Conservation (phyloP, 2,113 vertebrate genomes). For the Lontra canadensis region DNA sequence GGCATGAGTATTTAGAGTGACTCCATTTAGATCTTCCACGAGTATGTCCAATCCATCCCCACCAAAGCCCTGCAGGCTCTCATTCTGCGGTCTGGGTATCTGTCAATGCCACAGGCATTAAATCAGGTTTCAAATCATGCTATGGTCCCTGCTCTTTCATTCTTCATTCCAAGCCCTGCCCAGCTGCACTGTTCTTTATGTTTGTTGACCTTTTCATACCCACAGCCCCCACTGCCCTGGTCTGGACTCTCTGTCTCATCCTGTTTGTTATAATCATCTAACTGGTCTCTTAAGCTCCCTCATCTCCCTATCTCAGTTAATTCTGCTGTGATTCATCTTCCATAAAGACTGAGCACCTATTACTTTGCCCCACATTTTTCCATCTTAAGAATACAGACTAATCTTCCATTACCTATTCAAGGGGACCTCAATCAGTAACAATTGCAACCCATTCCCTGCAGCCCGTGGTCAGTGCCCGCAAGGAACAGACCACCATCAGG, state of each 20-base stretch:
- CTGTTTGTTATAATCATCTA: neutral
- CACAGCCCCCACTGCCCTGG: rapidly evolving
- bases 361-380: neutral
- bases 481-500: neutral
- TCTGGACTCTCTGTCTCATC: neutral
- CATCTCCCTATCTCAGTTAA: neutral
- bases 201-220: neutral
- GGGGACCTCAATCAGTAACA: neutral
- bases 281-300: neutral
- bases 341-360: neutral
- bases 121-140: neutral
- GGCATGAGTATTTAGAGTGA: neutral
- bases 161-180: neutral
- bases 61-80: neutral
- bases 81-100: neutral
- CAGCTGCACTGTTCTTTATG: neutral
- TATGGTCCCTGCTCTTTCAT: neutral
- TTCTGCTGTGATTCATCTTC: neutral
- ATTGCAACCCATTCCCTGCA: neutral
- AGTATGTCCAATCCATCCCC: neutral
- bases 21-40: neutral
- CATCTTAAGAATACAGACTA: neutral
- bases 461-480: neutral
- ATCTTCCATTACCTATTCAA: neutral
- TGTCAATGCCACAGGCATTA: neutral